Evolutionary conservation across 2,888 invertebrate genomes (phyloP).

Genomic region (Plebejus anna): DNA sequence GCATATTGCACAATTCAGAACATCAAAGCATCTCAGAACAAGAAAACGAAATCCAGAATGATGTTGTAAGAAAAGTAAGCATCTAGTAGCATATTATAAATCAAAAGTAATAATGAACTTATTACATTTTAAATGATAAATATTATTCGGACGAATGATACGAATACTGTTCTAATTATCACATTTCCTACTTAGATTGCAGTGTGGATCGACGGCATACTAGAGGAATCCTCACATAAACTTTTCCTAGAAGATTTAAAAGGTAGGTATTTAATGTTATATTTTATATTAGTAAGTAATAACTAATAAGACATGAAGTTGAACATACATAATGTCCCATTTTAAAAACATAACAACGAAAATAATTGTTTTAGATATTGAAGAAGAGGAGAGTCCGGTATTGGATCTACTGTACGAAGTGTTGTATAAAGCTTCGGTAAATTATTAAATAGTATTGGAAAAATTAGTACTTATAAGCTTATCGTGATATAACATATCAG

Average conservation of each 20-base stretch:
- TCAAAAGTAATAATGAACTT: no score
- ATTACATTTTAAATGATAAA: no score
- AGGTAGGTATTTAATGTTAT: conserved; percentile 55
- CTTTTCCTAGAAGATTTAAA: conserved; percentile 56
- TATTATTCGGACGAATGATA: no score
- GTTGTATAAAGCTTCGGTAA: conserved; percentile 55
- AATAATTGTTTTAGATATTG: conserved; percentile 53
- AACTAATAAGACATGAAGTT: neutral
- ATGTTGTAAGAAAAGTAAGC: conserved; percentile 54
- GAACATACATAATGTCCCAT: neutral
- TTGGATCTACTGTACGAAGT: conserved; percentile 61
- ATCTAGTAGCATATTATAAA: neutral
- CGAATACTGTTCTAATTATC: no score
- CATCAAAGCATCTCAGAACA: conserved; percentile 35
- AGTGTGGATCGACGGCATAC: conserved; percentile 57
- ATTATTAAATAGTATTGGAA: conserved; percentile 22
- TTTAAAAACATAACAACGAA: conserved; percentile 5
- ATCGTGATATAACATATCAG: neutral
- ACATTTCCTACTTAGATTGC: conserved; percentile 49
- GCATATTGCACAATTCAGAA: conserved; percentile 40
- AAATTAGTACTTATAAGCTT: neutral
- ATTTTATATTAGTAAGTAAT: neutral
- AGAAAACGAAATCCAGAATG: conserved; percentile 45
- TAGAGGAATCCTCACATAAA: conserved; percentile 53
- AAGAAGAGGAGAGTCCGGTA: conserved; percentile 62